Evolutionary conservation across 2,797 vertebrate species (phyloP), one percentile per base, ranked within the genome.

Genomic region (Apodemus agrarius): DNA sequence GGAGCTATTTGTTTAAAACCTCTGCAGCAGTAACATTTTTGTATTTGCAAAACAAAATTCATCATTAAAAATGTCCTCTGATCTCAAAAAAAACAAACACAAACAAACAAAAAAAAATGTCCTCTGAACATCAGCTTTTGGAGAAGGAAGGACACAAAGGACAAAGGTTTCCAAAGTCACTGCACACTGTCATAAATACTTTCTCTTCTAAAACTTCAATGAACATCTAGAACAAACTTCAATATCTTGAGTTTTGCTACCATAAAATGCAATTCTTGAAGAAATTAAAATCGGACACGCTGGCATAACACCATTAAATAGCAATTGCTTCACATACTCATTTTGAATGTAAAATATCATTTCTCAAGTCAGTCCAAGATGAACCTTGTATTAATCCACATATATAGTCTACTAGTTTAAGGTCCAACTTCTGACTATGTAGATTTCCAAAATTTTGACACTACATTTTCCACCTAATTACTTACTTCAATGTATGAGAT

Each of bases 361-460:
- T 92, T 94, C 29, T n/a, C 57, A 81, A 80, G 37, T 69, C 54
- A 61, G 49, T 17, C 8, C 21, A 90, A 16, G 14, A 69, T 16
- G n/a, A 43, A 74, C 13, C 16, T 54, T 89, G 26, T 79, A 34
- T 59, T 83, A 86, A 90, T 75, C 81, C 85, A 72, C 6, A 89
- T 21, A 40, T 3, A 83, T 0, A 49, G n/a, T 57, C 37, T 63
- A 65, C 43, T 89, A 49, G 74, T 82, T 89, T 43, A 54, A 93
- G 97, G n/a, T 12, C 49, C n/a, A 49, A 78, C 46, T 76, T 49
- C 40, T 11, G 10, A 67, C 54, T 3, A 65, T 16, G 37, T 89
- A 54, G 17, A 86, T 93, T 94, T 89, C 57, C 61, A 96, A 86
- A 82, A 1, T 82, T 9, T 91, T 43, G 86, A 84, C 34, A 75